Conservation (phyloP, 2,888 invertebrate genomes). For the Ophioninae sp. region DNA sequence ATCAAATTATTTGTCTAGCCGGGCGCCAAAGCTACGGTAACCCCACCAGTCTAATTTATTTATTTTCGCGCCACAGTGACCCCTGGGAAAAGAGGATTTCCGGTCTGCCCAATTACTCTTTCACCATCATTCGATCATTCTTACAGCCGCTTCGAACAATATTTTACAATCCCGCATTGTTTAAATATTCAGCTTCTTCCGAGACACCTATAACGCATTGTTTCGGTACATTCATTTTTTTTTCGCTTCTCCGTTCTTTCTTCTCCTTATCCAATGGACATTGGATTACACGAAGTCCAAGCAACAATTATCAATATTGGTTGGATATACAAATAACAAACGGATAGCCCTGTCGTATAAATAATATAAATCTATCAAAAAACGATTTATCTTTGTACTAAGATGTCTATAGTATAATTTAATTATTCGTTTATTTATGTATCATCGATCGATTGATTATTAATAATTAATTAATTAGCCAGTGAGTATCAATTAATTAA, state of each 20-base stretch:
- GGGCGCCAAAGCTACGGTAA: constrained; percentile 5
- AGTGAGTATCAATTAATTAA: no score
- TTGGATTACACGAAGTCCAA: constrained; percentile 41
- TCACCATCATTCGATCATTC: no score
- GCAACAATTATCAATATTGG: constrained; percentile 21
- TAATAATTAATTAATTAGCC: no score
- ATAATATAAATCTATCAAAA: constrained; percentile 74
- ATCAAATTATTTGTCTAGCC: constrained; percentile 5
- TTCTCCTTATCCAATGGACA: not conserved
- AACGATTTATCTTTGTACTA: constrained; percentile 72
- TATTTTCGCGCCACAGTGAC: not conserved
- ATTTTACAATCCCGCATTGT: no score
- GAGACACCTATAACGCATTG: not conserved
- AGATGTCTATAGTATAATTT: constrained; percentile 65
- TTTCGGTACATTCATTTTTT: constrained; percentile 1
- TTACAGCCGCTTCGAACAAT: no score
- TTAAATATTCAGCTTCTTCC: no score
- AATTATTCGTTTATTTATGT: not conserved
- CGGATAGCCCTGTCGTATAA: constrained; percentile 67
- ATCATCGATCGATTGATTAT: not conserved
- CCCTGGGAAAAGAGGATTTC: constrained; percentile 19
- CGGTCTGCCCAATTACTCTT: not conserved
- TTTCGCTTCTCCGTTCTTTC: not conserved
- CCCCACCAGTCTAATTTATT: not conserved
- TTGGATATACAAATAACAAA: constrained; percentile 65